phyloP scores from a whole-genome alignment of 2,113 vertebrate species.

The Bos taurus region DNA sequence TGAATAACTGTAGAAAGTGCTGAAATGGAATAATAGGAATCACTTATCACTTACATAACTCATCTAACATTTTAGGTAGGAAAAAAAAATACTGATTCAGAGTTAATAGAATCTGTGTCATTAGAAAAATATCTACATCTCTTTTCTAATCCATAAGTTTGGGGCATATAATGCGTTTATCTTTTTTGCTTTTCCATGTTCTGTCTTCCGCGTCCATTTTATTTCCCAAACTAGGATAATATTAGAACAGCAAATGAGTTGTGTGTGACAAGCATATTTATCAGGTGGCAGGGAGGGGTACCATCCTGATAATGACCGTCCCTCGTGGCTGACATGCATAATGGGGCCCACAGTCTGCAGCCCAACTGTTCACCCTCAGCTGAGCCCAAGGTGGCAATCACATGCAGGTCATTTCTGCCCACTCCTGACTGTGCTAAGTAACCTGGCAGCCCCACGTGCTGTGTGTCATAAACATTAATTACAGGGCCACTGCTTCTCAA shows the following conservation, averaged over 20 bases:
- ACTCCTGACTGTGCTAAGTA: not conserved
- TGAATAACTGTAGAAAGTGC: not conserved
- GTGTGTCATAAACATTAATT: not conserved
- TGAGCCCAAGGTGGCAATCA: not conserved
- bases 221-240: not conserved
- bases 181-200: not conserved
- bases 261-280: not conserved
- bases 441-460: not conserved
- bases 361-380: not conserved
- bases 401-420: not conserved
- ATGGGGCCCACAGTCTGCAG: rapidly evolving
- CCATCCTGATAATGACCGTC: rapidly evolving
- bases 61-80: not conserved
- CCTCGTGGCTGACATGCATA: not conserved
- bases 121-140: not conserved
- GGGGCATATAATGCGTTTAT: not conserved
- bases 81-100: not conserved
- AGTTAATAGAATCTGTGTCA: not conserved
- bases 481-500: not conserved
- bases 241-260: not conserved
- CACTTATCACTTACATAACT: not conserved
- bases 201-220: not conserved
- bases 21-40: not conserved
- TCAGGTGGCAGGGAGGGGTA: not conserved
- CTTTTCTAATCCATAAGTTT: not conserved